These are phyloP conservation scores for Pithys albifrons DNA, from an alignment of 2,113 vertebrate species.

Conservation along the genomic window DNA sequence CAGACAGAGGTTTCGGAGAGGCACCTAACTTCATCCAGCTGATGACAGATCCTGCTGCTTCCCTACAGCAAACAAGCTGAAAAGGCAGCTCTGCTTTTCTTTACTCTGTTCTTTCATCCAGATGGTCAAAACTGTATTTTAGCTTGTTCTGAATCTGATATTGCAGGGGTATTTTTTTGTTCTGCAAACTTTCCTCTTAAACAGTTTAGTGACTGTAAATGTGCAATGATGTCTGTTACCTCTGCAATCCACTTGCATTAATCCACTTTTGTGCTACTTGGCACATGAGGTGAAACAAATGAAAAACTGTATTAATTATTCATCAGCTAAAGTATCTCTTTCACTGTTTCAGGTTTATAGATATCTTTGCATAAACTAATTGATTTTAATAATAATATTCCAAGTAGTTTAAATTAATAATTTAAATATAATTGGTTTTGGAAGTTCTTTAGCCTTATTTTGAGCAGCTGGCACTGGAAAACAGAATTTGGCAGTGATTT, in stretches of 20 bases:
- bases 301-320: conserved; percentile 54
- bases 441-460: conserved; percentile 19
- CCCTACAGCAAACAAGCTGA: background rate
- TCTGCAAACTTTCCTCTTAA: background rate
- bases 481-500: conserved; percentile 20
- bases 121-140: background rate
- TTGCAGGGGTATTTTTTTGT: background rate
- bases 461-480: background rate
- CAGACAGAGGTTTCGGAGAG: background rate
- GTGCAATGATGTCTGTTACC: background rate
- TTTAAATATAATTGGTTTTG: conserved; percentile 23
- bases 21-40: background rate
- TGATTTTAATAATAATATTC: conserved; percentile 44
- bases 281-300: conserved; percentile 31
- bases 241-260: background rate
- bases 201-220: conserved; percentile 1
- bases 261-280: conserved; percentile 11
- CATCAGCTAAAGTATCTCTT: conserved; percentile 4
- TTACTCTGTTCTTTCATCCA: background rate
- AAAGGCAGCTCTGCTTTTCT: background rate
- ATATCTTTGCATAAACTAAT: conserved; percentile 43
- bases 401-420: conserved; percentile 43
- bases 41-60: background rate
- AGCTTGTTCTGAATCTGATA: background rate
- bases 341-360: conserved; percentile 24